Evolutionary conservation across 2,113 vertebrate genomes (phyloP), one percentile per base, ranked within the genome.

Genomic region (Eretmochelys imbricata): DNA sequence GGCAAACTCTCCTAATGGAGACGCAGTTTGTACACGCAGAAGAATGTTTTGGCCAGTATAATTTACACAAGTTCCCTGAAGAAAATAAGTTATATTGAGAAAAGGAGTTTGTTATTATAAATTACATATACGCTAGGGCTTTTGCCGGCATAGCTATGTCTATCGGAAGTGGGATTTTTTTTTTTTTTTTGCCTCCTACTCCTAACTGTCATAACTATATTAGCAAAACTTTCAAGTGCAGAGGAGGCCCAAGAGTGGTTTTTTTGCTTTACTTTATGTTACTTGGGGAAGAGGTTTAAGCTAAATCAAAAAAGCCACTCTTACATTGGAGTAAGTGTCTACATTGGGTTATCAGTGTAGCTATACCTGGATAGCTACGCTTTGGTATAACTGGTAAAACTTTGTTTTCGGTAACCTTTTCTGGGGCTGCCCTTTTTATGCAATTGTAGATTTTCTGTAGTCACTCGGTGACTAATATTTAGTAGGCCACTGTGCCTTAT

Each of bases 401-500:
- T 25, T 54, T 22, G 9, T 48, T 62, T 78, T 29, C n/a, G 24
- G 49, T n/a, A 79, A 2, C 3, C 2, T 22, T 90, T 87, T 82
- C 35, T 35, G 88, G 35, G 25, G 27, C 1, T 0, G 0, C 55
- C 46, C 94, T 94, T 3, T n/a, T 89, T 29, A 24, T 94, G 82
- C 42, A 38, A 20, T 19, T 81, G 31, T 51, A 51, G 29, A 35
- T 24, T 81, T 51, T 53, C 48, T 50, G 49, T 50, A 81, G 38
- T 53, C 80, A 35, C 8, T 72, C 54, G 29, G 35, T 87, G 55
- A 91, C 92, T 90, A 76, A 90, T 54, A 31, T 87, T 91, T 42
- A 85, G 75, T 78, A 76, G 83, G 27, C 38, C 80, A 53, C 51
- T 83, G 65, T 78, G 81, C 54, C 7, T 88, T 95, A 92, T 91